Percentiles rank a stretch among this genome's conserved stretches.
Conservation (phyloP, 2,888 invertebrate species). For the Luperina nickerlii region DNA sequence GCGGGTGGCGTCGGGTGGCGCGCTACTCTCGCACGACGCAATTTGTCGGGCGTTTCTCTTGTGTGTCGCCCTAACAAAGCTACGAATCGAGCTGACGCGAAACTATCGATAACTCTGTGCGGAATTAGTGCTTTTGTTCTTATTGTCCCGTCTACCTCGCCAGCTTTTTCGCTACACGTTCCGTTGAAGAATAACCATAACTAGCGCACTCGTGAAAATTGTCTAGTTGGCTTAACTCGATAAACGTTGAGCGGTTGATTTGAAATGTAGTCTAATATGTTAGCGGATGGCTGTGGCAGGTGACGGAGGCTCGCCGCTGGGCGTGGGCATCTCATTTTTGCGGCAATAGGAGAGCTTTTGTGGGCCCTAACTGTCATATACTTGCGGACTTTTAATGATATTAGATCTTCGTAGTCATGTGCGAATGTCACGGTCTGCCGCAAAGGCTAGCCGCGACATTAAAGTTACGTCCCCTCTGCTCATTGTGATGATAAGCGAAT, state of each 20-base stretch:
- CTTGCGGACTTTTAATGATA: constrained; percentile 37
- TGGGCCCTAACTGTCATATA: constrained; percentile 43
- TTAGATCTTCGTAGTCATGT: constrained; percentile 38
- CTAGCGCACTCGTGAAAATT: constrained; percentile 72
- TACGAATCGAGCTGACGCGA: constrained; percentile 82
- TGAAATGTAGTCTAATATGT: constrained; percentile 80
- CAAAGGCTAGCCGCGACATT: constrained; percentile 22
- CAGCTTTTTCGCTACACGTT: constrained; percentile 69
- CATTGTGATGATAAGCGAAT: constrained; percentile 18
- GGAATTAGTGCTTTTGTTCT: constrained; percentile 85
- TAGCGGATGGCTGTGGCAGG: constrained; percentile 77
- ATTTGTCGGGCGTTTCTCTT: constrained; percentile 87
- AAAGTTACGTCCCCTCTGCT: constrained; percentile 23
- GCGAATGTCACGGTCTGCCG: constrained; percentile 42
- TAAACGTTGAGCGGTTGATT: constrained; percentile 71
- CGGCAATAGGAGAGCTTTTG: constrained; percentile 44
- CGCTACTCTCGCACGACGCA: constrained; percentile 79
- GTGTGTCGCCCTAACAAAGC: constrained; percentile 84
- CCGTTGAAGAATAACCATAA: constrained; percentile 74
- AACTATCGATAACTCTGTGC: constrained; percentile 82
- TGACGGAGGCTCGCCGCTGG: constrained; percentile 68
- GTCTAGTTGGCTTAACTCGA: constrained; percentile 78
- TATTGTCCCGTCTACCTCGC: constrained; percentile 68
- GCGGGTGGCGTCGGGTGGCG: constrained; percentile 56
- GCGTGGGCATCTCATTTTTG: constrained; percentile 78